These are phyloP conservation scores for Cerastis leucographa DNA, from an alignment of 2,888 invertebrate genomes.

Conservation along the genomic window DNA sequence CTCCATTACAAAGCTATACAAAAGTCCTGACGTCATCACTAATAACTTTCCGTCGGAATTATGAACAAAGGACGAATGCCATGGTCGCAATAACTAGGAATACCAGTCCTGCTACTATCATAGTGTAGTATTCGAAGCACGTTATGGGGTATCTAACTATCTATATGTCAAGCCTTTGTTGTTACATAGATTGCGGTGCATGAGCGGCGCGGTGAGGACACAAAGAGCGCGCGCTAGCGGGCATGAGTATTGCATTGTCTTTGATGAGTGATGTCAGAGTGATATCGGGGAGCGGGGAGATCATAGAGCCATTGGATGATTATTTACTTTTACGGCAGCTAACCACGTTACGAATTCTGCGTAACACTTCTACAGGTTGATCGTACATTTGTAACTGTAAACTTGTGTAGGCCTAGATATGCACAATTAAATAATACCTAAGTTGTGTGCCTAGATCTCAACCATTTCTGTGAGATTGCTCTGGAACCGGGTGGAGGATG, in stretches of 20 bases:
- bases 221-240: neutral
- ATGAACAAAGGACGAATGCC: constrained; percentile 68
- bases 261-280: neutral
- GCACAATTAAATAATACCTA: neutral
- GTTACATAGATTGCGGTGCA: constrained; percentile 26
- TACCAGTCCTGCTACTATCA: constrained; percentile 54
- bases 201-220: constrained; percentile 31
- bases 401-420: neutral
- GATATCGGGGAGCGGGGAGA: neutral
- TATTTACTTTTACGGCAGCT: neutral
- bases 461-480: too few species aligned
- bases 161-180: constrained; percentile 40
- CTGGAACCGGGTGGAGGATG: too few species aligned
- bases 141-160: constrained; percentile 39
- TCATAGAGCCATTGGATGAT: neutral
- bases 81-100: constrained; percentile 64
- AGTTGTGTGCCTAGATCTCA: neutral
- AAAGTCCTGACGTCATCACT: constrained; percentile 57
- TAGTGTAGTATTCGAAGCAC: constrained; percentile 61
- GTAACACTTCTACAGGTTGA: neutral
- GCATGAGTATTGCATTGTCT: constrained; percentile 10
- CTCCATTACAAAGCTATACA: constrained; percentile 43
- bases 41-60: constrained; percentile 61
- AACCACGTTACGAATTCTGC: neutral
- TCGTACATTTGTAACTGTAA: neutral